Evolutionary conservation across 2,888 invertebrate species (phyloP).

Genomic region (Synanthedon myopaeformis): DNA sequence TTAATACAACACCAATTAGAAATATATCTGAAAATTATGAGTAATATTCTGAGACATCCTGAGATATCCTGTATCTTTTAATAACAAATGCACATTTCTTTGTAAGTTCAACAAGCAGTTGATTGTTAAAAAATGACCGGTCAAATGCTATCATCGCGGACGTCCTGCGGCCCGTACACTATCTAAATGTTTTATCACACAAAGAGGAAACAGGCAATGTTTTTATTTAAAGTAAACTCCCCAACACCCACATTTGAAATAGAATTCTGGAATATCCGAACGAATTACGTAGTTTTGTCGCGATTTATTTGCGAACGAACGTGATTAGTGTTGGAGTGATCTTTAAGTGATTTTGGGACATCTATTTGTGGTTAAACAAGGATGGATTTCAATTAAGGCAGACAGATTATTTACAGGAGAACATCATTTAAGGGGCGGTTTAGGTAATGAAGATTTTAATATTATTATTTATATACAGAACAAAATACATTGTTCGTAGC

Average conservation of each 20-base stretch:
- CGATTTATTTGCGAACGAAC: constrained; percentile 21
- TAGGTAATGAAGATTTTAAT: too few relatives aligned
- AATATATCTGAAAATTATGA: too few relatives aligned
- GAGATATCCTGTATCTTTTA: too few relatives aligned
- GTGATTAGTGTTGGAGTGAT: constrained; percentile 15
- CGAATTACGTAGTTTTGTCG: constrained; percentile 28
- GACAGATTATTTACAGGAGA: too few relatives aligned
- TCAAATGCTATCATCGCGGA: constrained; percentile 52
- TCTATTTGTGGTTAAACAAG: not conserved
- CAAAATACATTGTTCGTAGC: too few relatives aligned
- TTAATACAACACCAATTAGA: too few relatives aligned
- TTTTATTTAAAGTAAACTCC: constrained; percentile 49
- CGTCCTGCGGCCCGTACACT: constrained; percentile 37
- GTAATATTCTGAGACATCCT: too few relatives aligned
- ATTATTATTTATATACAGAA: too few relatives aligned
- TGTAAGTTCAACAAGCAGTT: too few relatives aligned
- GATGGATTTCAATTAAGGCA: not conserved
- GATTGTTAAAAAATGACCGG: constrained; percentile 26
- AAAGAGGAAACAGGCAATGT: constrained; percentile 57
- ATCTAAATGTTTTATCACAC: constrained; percentile 40
- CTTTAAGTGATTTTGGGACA: not conserved
- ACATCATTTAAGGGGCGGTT: too few relatives aligned
- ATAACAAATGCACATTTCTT: too few relatives aligned
- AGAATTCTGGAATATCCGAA: constrained; percentile 39
- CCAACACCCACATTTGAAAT: constrained; percentile 29